Conservation (phyloP, 2,113 vertebrate genomes). For the Microcebus jonahi region DNA sequence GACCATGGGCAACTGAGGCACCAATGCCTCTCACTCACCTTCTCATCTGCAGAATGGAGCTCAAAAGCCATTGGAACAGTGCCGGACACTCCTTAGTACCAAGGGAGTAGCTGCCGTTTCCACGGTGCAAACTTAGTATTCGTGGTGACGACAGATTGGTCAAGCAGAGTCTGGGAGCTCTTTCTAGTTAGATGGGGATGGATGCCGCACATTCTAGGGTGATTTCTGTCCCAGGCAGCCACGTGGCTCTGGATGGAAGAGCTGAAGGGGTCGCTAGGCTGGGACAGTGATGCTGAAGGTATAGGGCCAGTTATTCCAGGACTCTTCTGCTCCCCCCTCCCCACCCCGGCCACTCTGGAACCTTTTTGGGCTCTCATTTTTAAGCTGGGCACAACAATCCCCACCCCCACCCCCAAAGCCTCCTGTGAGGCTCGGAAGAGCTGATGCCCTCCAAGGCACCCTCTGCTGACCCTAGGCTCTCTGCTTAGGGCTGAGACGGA, state of each 20-base stretch:
- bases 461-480: accelerated
- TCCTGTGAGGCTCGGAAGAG: accelerated
- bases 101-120: accelerated
- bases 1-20: too few relatives aligned
- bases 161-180: not conserved
- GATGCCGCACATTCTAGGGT: not conserved
- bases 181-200: not conserved
- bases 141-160: not conserved
- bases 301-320: not conserved
- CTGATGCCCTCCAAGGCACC: accelerated
- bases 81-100: accelerated
- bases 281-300: not conserved
- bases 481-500: not conserved
- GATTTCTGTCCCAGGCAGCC: not conserved
- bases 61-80: not conserved
- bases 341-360: not conserved
- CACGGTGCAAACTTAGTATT: not conserved
- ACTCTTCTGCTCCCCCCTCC: not conserved
- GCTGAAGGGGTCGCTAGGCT: not conserved
- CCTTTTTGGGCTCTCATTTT: not conserved
- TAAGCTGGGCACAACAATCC: accelerated
- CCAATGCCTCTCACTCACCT: not conserved
- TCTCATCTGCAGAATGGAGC: not conserved
- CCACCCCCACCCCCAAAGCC: too few relatives aligned
- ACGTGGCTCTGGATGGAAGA: not conserved